A percentile compares a stretch with the other conserved stretches of the same genome.
Evolutionary conservation across 2,888 invertebrate genomes (phyloP).

Genomic region (Cryptus armator): DNA sequence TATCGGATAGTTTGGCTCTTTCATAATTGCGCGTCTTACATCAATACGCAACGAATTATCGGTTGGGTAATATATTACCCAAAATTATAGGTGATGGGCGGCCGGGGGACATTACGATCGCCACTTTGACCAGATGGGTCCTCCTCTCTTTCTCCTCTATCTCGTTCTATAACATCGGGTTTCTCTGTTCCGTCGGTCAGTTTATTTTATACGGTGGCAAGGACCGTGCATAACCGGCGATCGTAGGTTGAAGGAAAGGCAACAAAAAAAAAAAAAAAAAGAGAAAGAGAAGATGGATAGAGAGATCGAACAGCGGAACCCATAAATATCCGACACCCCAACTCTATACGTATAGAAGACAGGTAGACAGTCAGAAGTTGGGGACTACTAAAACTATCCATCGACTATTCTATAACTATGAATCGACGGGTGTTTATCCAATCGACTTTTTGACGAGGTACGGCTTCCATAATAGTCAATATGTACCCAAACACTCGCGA

Average conservation of each 20-base stretch:
- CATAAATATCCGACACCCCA: slow-evolving; percentile 50
- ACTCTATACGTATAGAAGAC: slow-evolving; percentile 15
- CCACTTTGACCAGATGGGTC: slow-evolving; percentile 82
- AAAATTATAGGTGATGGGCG: slow-evolving; percentile 84
- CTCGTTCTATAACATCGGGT: slow-evolving; percentile 43
- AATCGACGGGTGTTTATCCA: slow-evolving; percentile 35
- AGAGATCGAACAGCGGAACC: slow-evolving; percentile 52
- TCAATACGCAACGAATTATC: slow-evolving; percentile 83
- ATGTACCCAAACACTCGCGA: neutral
- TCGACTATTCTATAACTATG: slow-evolving; percentile 36
- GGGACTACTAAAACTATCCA: slow-evolving; percentile 41
- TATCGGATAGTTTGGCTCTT: slow-evolving; percentile 72
- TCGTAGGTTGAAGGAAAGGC: slow-evolving; percentile 26
- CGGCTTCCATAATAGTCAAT: slow-evolving; percentile 31
- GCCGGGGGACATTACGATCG: slow-evolving; percentile 82
- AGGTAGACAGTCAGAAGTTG: slow-evolving; percentile 49
- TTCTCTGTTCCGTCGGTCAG: slow-evolving; percentile 56
- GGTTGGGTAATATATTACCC: slow-evolving; percentile 84
- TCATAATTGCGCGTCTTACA: slow-evolving; percentile 83
- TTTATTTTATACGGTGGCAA: slow-evolving; percentile 62
- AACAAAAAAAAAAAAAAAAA: neutral
- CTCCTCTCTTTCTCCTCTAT: slow-evolving; percentile 39
- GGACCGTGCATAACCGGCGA: slow-evolving; percentile 18
- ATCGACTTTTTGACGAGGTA: slow-evolving; percentile 10
- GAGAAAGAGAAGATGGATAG: slow-evolving; percentile 17